Conservation (phyloP, 2,797 vertebrate species). For the Tapera naevia region DNA sequence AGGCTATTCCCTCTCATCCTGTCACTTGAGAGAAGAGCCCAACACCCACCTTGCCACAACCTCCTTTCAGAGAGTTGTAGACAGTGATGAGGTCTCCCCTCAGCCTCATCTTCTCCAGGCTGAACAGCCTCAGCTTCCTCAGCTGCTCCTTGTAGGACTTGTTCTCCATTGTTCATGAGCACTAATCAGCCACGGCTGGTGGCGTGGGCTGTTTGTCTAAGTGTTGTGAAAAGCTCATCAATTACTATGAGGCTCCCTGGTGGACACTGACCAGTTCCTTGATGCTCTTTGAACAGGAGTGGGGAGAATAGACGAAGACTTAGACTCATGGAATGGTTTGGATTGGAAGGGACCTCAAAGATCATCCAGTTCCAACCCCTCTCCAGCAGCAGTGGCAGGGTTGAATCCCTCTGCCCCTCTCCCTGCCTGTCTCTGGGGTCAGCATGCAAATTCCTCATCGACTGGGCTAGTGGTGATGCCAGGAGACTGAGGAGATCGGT, state of each 20-base stretch:
- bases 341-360: too few species aligned
- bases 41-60: too few species aligned
- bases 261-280: neutral
- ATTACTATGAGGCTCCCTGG: neutral
- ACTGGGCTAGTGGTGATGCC: neutral
- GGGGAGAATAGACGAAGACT: neutral
- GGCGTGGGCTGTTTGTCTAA: neutral
- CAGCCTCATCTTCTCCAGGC: too few species aligned
- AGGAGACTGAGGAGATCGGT: neutral
- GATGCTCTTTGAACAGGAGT: neutral
- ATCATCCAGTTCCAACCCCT: too few species aligned
- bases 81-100: too few species aligned
- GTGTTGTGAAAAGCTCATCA: neutral
- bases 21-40: too few species aligned
- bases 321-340: neutral
- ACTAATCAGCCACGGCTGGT: neutral
- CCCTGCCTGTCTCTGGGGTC: neutral
- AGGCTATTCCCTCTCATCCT: too few species aligned
- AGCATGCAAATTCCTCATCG: accelerated
- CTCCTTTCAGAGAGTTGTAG: too few species aligned
- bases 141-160: too few species aligned
- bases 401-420: neutral
- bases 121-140: too few species aligned
- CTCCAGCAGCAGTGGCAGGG: neutral
- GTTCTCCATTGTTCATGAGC: too few species aligned